Base-by-base conservation (phyloP, 2,888 invertebrate species). In the Calliscelio sp. region DNA sequence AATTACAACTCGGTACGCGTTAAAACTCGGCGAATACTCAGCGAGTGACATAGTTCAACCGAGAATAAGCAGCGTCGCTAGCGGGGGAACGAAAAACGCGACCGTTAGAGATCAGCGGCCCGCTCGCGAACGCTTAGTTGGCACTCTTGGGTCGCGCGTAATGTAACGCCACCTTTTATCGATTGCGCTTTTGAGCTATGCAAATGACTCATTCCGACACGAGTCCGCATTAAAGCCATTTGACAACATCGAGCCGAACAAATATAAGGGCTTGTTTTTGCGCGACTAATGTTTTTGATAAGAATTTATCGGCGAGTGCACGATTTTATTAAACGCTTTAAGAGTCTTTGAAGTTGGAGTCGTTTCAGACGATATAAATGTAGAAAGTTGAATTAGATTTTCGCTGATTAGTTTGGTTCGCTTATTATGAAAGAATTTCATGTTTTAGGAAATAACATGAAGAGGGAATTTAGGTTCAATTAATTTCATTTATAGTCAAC, bases 41-140 rank as follows among this genome's bases (percentile, higher is more conserved):
- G 61, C 85, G 77, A 85, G 85, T 86, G 89, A 86, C 89, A 87
- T 86, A 87, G 90, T 89, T 89, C 88, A 89, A 87, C 87, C 87
- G 73, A 85, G 78, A 89, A 89, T 89, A 88, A 89, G 87, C n/a
- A n/a, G n/a, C n/a, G n/a, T n/a, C n/a, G n/a, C n/a, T n/a, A 86
- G 83, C 57, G 18, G 59, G 66, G 38, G 68, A 63, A 51, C 87
- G 87, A 87, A 86, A n/a, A 86, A 87, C 84, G 61, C 70, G 84
- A 86, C 85, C 86, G 86, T 83, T 83, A 87, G 87, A 86, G 88
- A 89, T 89, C 86, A 86, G 86, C 88, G 89, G 88, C 88, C 88
- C 87, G 89, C 86, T 81, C 86, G 85, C 86, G 86, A n/a, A 55
- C 53, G 68, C 83, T 70, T 53, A 65, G 63, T 71, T 46, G 57